phyloP scores from a whole-genome alignment of 2,113 vertebrate species.

The Amia ocellicauda region DNA sequence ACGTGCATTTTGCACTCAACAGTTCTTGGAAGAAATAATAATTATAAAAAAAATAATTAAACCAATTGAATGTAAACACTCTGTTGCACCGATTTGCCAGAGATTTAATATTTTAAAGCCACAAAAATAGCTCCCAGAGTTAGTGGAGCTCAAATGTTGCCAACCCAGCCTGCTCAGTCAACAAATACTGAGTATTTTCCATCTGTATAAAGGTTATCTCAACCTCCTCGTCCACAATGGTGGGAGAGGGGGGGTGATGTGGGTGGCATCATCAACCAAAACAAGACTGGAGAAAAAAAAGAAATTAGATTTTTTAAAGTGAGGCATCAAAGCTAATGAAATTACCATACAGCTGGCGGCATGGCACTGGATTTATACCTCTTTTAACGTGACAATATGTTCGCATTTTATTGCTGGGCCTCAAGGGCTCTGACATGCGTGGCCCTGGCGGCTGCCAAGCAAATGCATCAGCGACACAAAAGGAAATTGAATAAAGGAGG shows the following conservation, averaged over 20 bases:
- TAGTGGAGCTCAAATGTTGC: no score
- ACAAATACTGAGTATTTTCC: no score
- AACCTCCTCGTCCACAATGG: no score
- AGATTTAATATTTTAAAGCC: no score
- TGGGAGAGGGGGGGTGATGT: neutral
- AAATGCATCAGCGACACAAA: conserved; percentile 9
- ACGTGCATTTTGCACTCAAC: no score
- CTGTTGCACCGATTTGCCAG: no score
- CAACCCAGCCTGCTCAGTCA: no score
- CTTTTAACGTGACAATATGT: conserved; percentile 24
- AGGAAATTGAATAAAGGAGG: conserved; percentile 11
- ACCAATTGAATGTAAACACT: no score
- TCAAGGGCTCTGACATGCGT: conserved; percentile 4
- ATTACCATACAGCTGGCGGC: conserved; percentile 19
- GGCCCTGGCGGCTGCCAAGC: neutral
- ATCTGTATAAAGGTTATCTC: no score
- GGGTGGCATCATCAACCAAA: neutral
- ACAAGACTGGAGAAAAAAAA: neutral
- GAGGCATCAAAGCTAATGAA: conserved; percentile 24
- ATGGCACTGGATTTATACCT: conserved; percentile 21
- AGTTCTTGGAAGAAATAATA: no score
- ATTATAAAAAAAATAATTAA: no score
- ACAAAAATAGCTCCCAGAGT: no score
- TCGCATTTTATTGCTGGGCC: conserved; percentile 22
- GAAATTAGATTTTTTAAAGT: neutral